Percentiles rank a stretch among this genome's conserved stretches.
These are phyloP conservation scores for Xanthia icteritia DNA, from an alignment of 2,888 invertebrate species.

Conservation along the genomic window DNA sequence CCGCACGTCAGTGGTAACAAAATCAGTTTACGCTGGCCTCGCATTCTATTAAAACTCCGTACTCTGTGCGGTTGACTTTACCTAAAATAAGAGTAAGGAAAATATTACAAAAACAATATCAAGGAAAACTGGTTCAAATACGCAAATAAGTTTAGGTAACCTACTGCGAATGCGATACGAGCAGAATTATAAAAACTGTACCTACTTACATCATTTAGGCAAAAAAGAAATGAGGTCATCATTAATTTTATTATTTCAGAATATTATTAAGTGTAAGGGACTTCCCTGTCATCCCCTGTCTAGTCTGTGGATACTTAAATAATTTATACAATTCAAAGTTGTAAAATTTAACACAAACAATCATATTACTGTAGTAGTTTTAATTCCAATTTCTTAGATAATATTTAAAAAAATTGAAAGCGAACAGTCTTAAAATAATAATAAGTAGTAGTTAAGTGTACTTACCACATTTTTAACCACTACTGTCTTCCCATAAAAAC, in stretches of 20 bases:
- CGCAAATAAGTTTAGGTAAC: background rate
- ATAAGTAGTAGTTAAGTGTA: too few relatives aligned
- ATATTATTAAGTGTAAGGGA: background rate
- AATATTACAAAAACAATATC: slow-evolving; percentile 23
- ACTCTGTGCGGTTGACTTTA: background rate
- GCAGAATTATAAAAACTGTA: background rate
- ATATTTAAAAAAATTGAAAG: too few relatives aligned
- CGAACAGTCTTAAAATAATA: too few relatives aligned
- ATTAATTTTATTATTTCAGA: background rate
- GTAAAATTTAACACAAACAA: too few relatives aligned
- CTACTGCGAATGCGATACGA: too few relatives aligned
- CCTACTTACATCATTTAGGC: background rate
- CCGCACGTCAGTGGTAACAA: too few relatives aligned
- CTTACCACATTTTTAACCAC: background rate
- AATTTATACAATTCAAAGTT: background rate
- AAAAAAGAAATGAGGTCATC: background rate
- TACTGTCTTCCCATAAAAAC: background rate
- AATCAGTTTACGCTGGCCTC: too few relatives aligned
- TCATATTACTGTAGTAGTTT: too few relatives aligned
- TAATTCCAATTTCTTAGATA: too few relatives aligned
- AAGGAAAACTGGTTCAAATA: slow-evolving; percentile 38
- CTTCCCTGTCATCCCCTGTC: too few relatives aligned
- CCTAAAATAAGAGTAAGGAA: slow-evolving; percentile 6
- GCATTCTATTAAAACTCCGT: background rate
- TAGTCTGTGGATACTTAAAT: background rate